Evolutionary conservation across 2,888 invertebrate genomes (phyloP).

Genomic region (Drosophila tripunctata): DNA sequence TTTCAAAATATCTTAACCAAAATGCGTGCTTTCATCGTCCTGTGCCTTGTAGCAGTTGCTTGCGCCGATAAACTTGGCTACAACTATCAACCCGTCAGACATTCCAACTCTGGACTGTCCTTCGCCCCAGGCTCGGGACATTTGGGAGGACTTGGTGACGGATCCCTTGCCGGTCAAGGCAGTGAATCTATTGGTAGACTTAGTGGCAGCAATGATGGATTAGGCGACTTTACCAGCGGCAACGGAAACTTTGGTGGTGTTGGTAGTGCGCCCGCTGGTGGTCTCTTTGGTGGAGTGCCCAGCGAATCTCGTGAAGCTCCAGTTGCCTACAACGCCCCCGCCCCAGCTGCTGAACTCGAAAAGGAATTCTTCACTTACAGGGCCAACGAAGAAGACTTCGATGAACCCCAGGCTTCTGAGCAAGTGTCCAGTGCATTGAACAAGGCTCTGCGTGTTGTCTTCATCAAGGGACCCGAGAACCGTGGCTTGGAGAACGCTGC

Average conservation of each 20-base stretch:
- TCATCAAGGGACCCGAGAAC: slow-evolving; percentile 77
- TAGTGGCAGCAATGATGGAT: neutral
- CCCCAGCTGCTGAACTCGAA: slow-evolving; percentile 56
- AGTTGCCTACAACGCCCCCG: slow-evolving; percentile 24
- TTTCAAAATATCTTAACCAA: slow-evolving; percentile 19
- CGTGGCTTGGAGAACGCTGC: slow-evolving; percentile 67
- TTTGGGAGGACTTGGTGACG: slow-evolving; percentile 10
- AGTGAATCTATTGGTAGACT: slow-evolving; percentile 14
- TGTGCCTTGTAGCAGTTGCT: slow-evolving; percentile 57
- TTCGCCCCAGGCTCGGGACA: slow-evolving; percentile 52
- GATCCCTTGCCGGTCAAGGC: slow-evolving; percentile 12
- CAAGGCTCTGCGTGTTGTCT: slow-evolving; percentile 79
- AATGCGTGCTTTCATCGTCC: slow-evolving; percentile 70
- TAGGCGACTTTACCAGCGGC: slow-evolving; percentile 2
- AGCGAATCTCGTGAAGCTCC: slow-evolving; percentile 28
- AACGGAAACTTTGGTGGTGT: too few relatives aligned
- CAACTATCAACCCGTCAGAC: slow-evolving; percentile 65
- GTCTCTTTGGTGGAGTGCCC: neutral
- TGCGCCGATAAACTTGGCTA: slow-evolving; percentile 62
- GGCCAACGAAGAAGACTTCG: slow-evolving; percentile 78
- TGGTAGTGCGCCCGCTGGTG: too few relatives aligned
- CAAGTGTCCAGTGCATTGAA: slow-evolving; percentile 55
- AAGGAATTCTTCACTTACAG: slow-evolving; percentile 80
- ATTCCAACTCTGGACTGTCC: slow-evolving; percentile 54
- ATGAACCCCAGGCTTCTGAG: slow-evolving; percentile 59